Evolutionary conservation across 2,888 invertebrate species (phyloP), one percentile per base, ranked within the genome.

Genomic region (Hyles lineata): DNA sequence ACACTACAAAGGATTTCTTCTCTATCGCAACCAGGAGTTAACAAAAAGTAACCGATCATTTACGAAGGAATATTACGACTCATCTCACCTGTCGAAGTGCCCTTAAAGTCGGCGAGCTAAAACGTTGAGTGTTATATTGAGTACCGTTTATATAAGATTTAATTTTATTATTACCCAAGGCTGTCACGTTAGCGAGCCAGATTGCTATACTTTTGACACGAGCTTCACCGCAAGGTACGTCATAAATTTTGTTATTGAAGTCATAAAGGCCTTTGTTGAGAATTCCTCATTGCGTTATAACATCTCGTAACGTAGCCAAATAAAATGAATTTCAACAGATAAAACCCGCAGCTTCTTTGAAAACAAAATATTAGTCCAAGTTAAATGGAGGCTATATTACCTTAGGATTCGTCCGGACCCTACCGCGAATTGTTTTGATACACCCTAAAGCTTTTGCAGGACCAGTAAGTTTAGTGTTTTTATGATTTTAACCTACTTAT

Each of bases 241-340:
- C 90, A 87, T 93, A 92, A 92, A 92, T 80, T 87, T 83, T 81
- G 87, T 89, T 92, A 92, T 91, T 91, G 89, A 85, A 88, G 89
- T 81, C 82, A 87, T 93, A 92, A 92, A 92, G 62, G n/a, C 89
- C 88, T 87, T 89, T 90, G 89, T 90, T 86, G 87, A 88, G 87
- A 90, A 92, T 90, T 90, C 88, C 90, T 87, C 87, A 88, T 89
- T 85, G 87, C 87, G 80, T 82, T 85, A 87, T 86, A 88, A 85
- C 85, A 82, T 85, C 83, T 83, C 83, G 82, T 86, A 85, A 83
- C 81, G 80, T 78, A 78, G 82, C 84, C 82, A 84, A 87, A 87
- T 87, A 86, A 87, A 87, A 85, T 77, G 77, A 83, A 84, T 83
- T 84, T 83, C 77, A 79, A 77, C 74, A 75, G 82, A 83, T 82